Base-by-base conservation (phyloP, 1,140 invertebrate genomes). In the Melanaphis sacchari region DNA sequence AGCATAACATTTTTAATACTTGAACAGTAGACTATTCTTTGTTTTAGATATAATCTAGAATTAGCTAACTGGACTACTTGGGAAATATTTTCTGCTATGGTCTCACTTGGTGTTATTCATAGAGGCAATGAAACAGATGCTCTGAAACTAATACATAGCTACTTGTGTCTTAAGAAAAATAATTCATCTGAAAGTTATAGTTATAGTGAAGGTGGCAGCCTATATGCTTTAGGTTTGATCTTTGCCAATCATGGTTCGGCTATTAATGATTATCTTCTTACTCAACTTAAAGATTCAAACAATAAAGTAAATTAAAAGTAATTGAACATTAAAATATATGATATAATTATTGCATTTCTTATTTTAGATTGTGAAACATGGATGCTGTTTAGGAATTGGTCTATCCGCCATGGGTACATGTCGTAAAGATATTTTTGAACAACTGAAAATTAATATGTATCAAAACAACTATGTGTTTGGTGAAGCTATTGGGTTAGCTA, bases 381-480 rank as follows among this genome's bases (percentile, higher is more conserved):
- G 99, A 49, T 99, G 98, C 21, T 99, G 99, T 95, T 96, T 99
- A 18, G 99, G 99, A 38, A 95, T 99, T 22, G 99, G 99, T 92
- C 96, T 99, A 54, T 99, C 99, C 54, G 99, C 99, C 2, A 99
- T 99, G 98, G 99, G 99, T 21, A 99, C 99, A 22, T 98, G 99
- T 94, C 96, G 98, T 90, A 97, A 97, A 94, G 98, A 99, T 95
- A 97, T 99, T 38, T 99, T 99, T 95, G 98, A 99, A 95, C 98
- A 99, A 95, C 96, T 99, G 0, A 99, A 99, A 95, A 98, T 98
- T 94, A 99, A 99, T 95, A 96, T 99, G 52, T 99, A 99, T 95
- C 98, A 99, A 96, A 99, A 99, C 96, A 99, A 99, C 96, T 99
- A 99, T 11, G 98, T 99, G 0, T 99, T 98, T 76, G 99, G 98